Conservation (phyloP, 2,888 invertebrate genomes). For the Pyrgus malvae region DNA sequence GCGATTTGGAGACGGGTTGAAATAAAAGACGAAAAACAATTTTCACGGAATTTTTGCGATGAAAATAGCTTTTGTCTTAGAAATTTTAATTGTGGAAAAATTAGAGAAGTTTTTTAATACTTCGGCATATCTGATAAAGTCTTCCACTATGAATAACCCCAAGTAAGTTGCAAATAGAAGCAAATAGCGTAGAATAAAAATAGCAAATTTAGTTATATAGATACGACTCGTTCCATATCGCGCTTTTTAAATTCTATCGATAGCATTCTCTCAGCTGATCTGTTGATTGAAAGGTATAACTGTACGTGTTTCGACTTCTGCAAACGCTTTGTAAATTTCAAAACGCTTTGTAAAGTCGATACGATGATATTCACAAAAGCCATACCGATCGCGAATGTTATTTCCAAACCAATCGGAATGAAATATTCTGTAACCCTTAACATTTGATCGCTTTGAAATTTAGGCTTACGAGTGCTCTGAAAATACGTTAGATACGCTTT, state of each 20-base stretch:
- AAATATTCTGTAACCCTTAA: not conserved
- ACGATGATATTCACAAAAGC: conserved; percentile 9
- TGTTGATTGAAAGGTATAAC: not conserved
- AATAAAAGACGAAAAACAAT: too few species aligned
- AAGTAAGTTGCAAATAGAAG: too few species aligned
- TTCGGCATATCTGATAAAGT: too few species aligned
- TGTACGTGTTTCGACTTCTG: not conserved
- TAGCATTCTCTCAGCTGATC: not conserved
- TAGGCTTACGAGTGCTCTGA: not conserved
- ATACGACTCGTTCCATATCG: not conserved
- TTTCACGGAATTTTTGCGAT: too few species aligned
- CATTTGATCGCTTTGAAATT: not conserved
- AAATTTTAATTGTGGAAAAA: too few species aligned
- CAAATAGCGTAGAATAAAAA: too few species aligned
- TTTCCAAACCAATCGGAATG: conserved; percentile 16
- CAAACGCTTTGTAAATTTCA: conserved; percentile 1
- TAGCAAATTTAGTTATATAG: too few species aligned
- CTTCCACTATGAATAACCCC: too few species aligned
- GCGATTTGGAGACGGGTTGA: too few species aligned
- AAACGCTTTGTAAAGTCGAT: conserved; percentile 11
- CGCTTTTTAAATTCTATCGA: not conserved
- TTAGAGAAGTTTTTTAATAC: too few species aligned
- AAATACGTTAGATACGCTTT: not conserved
- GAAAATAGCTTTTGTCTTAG: too few species aligned
- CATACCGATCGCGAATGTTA: conserved; percentile 7